Conservation (phyloP, 2,113 vertebrate species). For the Heterotilapia buettikoferi region DNA sequence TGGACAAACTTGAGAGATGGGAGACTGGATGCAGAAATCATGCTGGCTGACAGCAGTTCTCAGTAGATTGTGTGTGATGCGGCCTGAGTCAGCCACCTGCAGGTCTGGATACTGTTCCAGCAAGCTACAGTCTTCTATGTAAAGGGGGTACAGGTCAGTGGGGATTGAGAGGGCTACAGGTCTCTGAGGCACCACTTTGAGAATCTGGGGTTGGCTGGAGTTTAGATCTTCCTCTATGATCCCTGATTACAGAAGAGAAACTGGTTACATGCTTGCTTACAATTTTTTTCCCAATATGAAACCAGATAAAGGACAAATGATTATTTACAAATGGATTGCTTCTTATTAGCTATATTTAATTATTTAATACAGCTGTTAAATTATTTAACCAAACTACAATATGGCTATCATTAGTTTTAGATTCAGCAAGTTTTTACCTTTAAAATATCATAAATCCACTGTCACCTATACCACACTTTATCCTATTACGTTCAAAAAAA, state of each 20-base stretch:
- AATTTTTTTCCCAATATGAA: not conserved
- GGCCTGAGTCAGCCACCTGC: conserved; percentile 45
- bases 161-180: conserved; percentile 63
- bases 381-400: not conserved
- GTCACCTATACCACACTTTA: not conserved
- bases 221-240: not conserved
- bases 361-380: not conserved
- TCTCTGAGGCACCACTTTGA: not conserved
- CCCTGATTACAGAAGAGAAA: conserved; percentile 12
- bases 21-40: not conserved
- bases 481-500: not conserved
- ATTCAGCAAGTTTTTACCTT: not conserved
- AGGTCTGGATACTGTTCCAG: conserved; percentile 78
- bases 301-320: not conserved
- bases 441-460: not conserved
- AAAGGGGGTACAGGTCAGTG: conserved; percentile 46
- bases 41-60: not conserved
- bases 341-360: not conserved
- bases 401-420: not conserved
- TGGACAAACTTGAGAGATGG: not conserved
- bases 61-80: not conserved
- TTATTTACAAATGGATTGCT: not conserved
- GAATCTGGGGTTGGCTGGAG: not conserved
- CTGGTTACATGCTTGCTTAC: not conserved
- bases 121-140: conserved; percentile 70